Evolutionary conservation across 2,113 vertebrate species (phyloP), one percentile per base, ranked within the genome.

Genomic region (Cyprinodon brontotheroides): DNA sequence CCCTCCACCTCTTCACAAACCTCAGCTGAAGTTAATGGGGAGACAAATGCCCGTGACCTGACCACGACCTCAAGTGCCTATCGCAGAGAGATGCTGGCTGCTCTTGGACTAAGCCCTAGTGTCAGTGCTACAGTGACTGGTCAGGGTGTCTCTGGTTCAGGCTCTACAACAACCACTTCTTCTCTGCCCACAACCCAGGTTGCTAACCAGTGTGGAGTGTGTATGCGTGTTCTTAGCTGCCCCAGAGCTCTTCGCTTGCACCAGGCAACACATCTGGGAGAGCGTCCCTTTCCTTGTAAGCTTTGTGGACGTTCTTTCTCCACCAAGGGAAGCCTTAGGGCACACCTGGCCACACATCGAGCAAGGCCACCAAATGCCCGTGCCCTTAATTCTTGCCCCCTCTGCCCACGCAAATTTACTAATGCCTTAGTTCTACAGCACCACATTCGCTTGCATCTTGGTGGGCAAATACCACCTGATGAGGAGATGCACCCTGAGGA

Each of bases 381-480:
- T 3, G 95, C 95, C 20, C 92, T 96, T 53, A 97, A 97, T 93
- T 98, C 96, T 65, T 98, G 97, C 81, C 97, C 97, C 0, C 93
- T 98, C 71, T 98, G 97, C 89, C 96, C 96, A 68, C 96, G 96
- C 70, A 97, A 96, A 80, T 97, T 98, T 88, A 97, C 96, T 53
- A 97, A 98, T 3, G 97, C 96, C 0, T 93, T 97, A 29, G 96
- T 95, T 73, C 95, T 98, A 65, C 96, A 97, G 89, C 97, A 97
- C 79, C 97, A 97, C 41, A 96, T 98, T 65, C 95, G 96, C 13
- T 93, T 97, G 93, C 97, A 98, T 76, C 91, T 97, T 0, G 97
- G 95, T 2, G 97, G 97, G 5, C 96, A 97, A 82, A 95, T 98
- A 60, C 96, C 96, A 12, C 96, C 96, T 0, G 92, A 94, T 12